Percentiles rank a stretch among this genome's conserved stretches.
Evolutionary conservation across 1,140 invertebrate species (phyloP).

Genomic region (Spodoptera frugiperda): DNA sequence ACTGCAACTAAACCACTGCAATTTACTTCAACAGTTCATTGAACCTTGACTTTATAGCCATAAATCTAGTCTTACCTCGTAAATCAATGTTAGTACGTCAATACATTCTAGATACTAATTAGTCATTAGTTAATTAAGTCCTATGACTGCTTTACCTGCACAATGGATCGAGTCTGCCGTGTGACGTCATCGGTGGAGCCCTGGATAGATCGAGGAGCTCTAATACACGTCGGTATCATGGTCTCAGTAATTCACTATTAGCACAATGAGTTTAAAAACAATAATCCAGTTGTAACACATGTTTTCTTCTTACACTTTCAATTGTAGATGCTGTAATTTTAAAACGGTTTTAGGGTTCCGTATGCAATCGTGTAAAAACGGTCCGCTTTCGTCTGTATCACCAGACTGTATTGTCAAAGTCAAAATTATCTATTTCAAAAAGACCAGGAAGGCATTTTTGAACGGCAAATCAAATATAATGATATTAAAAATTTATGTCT

Average conservation of each 20-base stretch:
- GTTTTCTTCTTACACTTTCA: constrained; percentile 26
- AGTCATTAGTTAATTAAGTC: constrained; percentile 36
- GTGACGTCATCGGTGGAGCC: constrained; percentile 87
- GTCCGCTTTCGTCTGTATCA: no score
- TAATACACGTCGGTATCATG: constrained; percentile 88
- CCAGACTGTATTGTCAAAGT: no score
- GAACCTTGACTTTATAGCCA: not conserved
- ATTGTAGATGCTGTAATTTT: not conserved
- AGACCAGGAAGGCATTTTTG: no score
- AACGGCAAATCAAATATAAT: no score
- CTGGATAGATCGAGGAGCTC: constrained; percentile 85
- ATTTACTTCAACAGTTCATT: not conserved
- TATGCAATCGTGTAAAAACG: no score
- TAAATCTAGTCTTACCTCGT: constrained; percentile 15
- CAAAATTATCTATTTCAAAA: no score
- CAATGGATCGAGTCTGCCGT: constrained; percentile 87
- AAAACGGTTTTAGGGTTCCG: no score
- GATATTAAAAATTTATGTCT: no score
- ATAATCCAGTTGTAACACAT: constrained; percentile 39
- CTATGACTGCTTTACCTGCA: constrained; percentile 87
- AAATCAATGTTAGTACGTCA: constrained; percentile 20
- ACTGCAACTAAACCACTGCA: no score
- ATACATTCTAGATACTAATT: constrained; percentile 12
- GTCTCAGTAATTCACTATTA: constrained; percentile 56
- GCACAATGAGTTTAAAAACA: not conserved